Percentiles rank a stretch among this genome's conserved stretches.
phyloP scores from a whole-genome alignment of 2,113 vertebrate genomes.

The Lepus americanus region DNA sequence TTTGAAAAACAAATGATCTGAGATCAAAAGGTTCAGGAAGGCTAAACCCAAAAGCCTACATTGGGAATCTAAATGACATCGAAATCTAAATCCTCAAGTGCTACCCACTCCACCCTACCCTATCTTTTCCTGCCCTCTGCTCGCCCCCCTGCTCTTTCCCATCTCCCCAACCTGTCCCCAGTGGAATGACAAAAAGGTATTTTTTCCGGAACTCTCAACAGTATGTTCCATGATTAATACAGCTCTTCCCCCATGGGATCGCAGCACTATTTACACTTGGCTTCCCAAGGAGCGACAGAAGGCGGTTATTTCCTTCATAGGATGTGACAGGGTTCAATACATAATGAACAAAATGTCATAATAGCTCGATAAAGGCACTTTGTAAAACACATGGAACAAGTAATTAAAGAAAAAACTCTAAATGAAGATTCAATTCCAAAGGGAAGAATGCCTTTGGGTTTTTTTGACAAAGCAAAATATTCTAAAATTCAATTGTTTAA shows the following conservation, averaged over 20 bases:
- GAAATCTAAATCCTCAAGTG: constrained; percentile 83
- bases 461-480: constrained; percentile 81
- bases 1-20: constrained; percentile 86
- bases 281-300: constrained; percentile 80
- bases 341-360: constrained; percentile 88
- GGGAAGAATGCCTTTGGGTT: constrained; percentile 74
- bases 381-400: constrained; percentile 85
- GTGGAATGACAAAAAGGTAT: constrained; percentile 77
- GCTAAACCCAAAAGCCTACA: constrained; percentile 77
- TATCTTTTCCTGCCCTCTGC: neutral
- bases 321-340: constrained; percentile 85
- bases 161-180: neutral
- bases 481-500: constrained; percentile 76
- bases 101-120: no score
- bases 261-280: constrained; percentile 82
- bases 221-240: constrained; percentile 80
- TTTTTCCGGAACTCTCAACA: constrained; percentile 81
- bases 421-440: constrained; percentile 81
- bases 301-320: constrained; percentile 81
- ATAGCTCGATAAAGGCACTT: constrained; percentile 86
- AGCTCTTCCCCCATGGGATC: constrained; percentile 76
- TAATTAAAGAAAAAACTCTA: constrained; percentile 78
- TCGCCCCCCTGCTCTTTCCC: neutral
- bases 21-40: constrained; percentile 81
- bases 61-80: constrained; percentile 83